phyloP scores from a whole-genome alignment of 2,113 vertebrate species.

The Stictonetta naevosa region DNA sequence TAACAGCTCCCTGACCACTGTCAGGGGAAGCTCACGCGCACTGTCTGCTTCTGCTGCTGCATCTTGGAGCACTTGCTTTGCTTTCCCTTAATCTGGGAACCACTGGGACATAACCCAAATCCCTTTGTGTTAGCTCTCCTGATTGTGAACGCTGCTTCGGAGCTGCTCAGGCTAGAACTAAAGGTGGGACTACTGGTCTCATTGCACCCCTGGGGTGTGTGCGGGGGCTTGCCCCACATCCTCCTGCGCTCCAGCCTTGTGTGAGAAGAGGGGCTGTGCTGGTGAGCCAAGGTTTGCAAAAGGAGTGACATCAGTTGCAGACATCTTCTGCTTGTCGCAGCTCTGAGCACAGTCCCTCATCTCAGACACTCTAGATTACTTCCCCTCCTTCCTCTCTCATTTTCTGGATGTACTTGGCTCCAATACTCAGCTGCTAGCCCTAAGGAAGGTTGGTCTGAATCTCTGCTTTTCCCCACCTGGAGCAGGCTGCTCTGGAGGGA shows the following conservation, averaged over 20 bases:
- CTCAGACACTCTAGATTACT: not conserved
- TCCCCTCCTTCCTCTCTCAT: not conserved
- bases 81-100: not conserved
- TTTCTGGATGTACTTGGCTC: not conserved
- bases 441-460: not conserved
- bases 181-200: not conserved
- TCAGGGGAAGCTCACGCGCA: not conserved
- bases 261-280: not conserved
- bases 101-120: not conserved
- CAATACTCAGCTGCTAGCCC: not conserved
- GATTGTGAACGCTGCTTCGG: not conserved
- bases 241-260: not conserved
- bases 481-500: not conserved
- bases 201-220: not conserved
- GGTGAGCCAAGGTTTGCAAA: not conserved
- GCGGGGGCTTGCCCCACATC: rapidly evolving
- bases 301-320: not conserved
- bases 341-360: not conserved
- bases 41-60: not conserved
- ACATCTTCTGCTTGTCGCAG: not conserved
- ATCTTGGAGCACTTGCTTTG: not conserved
- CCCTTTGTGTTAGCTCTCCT: not conserved
- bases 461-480: not conserved
- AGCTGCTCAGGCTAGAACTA: rapidly evolving
- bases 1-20: not conserved